Base-by-base conservation (phyloP, 2,888 invertebrate genomes). In the Drosophila fungiperda region DNA sequence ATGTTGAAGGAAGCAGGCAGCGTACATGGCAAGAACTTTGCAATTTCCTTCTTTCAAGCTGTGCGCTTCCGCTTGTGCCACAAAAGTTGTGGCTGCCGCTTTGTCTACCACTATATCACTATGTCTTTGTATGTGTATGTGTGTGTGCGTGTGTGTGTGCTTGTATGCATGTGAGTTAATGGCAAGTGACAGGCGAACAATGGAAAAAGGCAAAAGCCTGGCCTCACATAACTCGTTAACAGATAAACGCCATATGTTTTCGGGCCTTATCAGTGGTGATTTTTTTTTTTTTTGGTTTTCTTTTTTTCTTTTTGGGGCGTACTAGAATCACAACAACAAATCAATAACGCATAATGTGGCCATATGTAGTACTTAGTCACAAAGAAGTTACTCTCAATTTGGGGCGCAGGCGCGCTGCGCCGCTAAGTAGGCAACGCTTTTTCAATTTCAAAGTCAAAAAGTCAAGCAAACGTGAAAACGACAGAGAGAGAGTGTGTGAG, bases 361-460 rank as follows among this genome's bases (percentile, higher is more conserved):
- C 62, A 67, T 76, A 72, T 67, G 76, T 72, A 62, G 52, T 57
- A 42, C 68, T 52, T 42, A 58, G 42, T 32, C 49, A 66, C 45
- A 35, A n/a, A 48, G 32, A 38, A 26, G 8, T 45, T 52, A 26
- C 61, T 70, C 64, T 73, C 69, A 45, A 49, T 63, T 45, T 42
- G 55, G 23, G 33, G 77, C 87, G 83, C 87, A 84, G 69, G 84
- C 82, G 87, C 82, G 58, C 52, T 61, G 75, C 82, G 78, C 87
- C 62, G 57, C 68, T 74, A 87, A 78, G 80, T 89, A 89, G 81
- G 87, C 89, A 87, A 82, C 67, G 72, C 71, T 68, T 76, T 83
- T 82, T 71, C 55, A 55, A 86, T 88, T 88, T 85, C 85, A 85
- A 85, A 88, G 85, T 85, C 85, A 85, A 85, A 85, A 88, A 88